These are phyloP conservation scores for Lasioglossum leucozonium DNA, from an alignment of 2,888 invertebrate genomes.

Conservation along the genomic window DNA sequence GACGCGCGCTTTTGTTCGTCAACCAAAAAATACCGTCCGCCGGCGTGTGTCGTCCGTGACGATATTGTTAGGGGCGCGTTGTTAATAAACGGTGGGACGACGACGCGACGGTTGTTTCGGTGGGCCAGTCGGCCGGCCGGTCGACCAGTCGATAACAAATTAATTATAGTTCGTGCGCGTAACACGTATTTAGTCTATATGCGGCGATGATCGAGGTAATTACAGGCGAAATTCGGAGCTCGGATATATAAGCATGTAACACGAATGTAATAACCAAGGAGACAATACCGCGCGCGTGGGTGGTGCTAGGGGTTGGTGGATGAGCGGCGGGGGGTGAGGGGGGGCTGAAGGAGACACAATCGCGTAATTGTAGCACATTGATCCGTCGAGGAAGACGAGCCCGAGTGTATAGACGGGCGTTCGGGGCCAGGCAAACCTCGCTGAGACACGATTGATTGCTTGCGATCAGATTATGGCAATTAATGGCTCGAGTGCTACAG, in stretches of 20 bases:
- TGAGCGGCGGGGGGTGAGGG: background rate
- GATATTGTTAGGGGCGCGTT: constrained; percentile 31
- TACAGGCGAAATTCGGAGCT: constrained; percentile 65
- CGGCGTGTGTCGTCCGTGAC: background rate
- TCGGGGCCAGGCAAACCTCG: constrained; percentile 47
- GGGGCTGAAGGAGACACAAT: constrained; percentile 53
- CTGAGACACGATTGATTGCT: constrained; percentile 71
- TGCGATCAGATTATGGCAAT: constrained; percentile 74
- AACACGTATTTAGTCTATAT: constrained; percentile 66
- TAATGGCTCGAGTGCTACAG: constrained; percentile 70
- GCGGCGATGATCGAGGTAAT: constrained; percentile 66
- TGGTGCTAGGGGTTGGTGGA: background rate
- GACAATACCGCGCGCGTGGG: constrained; percentile 53
- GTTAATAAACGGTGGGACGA: constrained; percentile 37
- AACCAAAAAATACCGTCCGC: too few relatives aligned
- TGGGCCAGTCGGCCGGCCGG: constrained; percentile 16
- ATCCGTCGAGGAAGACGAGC: constrained; percentile 56
- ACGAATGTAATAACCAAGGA: constrained; percentile 71
- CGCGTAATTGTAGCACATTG: constrained; percentile 70
- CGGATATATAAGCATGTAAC: constrained; percentile 64
- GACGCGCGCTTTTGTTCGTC: too few relatives aligned
- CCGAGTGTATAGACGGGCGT: constrained; percentile 44
- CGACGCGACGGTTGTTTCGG: constrained; percentile 18
- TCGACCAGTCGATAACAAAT: constrained; percentile 66
- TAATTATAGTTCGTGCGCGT: constrained; percentile 63